Percentiles rank a stretch among this genome's conserved stretches.
Conservation (phyloP, 2,888 invertebrate species). For the Trissolcus japonicus region DNA sequence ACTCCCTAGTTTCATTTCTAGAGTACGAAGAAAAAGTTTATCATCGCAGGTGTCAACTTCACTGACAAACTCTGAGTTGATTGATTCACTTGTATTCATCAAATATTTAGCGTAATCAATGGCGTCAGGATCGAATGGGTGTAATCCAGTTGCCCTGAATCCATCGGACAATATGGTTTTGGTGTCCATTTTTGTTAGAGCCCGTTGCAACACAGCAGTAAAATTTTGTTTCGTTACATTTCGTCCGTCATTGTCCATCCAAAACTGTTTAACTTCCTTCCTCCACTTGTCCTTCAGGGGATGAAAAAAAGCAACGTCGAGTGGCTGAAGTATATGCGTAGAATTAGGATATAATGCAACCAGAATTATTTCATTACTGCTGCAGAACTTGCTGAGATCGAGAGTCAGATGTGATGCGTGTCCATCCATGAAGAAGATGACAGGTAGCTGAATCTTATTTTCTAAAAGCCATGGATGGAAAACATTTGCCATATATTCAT, state of each 20-base stretch:
- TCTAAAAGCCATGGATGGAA: conserved; percentile 70
- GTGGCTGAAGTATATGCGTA: conserved; percentile 71
- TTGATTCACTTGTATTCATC: background rate
- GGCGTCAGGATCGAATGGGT: conserved; percentile 44
- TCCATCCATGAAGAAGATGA: conserved; percentile 73
- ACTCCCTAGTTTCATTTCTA: too few species aligned
- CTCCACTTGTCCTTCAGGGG: conserved; percentile 68
- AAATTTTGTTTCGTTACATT: conserved; percentile 39
- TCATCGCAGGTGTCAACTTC: background rate
- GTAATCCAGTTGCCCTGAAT: conserved; percentile 46
- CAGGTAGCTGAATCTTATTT: conserved; percentile 66
- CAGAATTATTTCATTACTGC: conserved; percentile 68
- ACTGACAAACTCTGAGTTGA: background rate
- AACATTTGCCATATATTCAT: conserved; percentile 72
- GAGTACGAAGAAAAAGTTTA: background rate
- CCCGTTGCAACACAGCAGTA: conserved; percentile 16
- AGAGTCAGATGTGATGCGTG: conserved; percentile 71
- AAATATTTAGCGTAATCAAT: conserved; percentile 32
- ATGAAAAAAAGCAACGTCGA: conserved; percentile 71
- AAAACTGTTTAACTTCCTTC: conserved; percentile 47
- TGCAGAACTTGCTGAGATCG: conserved; percentile 71
- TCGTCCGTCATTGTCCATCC: conserved; percentile 36
- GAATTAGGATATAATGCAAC: conserved; percentile 70
- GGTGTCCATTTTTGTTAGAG: conserved; percentile 24
- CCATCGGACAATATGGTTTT: conserved; percentile 35